Evolutionary conservation across 2,797 vertebrate species (phyloP).

Genomic region (Sternotherus odoratus): DNA sequence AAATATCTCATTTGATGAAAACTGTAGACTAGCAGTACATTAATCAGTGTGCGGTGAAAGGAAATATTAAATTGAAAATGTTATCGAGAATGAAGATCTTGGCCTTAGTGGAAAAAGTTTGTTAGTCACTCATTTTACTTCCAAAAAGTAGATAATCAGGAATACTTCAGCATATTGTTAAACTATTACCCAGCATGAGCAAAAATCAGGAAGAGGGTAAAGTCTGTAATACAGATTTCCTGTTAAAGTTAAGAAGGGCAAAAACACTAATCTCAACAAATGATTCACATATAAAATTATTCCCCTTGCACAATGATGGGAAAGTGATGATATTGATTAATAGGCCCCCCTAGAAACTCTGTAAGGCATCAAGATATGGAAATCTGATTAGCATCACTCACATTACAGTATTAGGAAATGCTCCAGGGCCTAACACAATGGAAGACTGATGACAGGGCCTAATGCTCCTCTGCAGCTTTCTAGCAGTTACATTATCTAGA

Average conservation of each 20-base stretch:
- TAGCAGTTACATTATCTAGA: neutral
- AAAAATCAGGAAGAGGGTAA: neutral
- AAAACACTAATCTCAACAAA: neutral
- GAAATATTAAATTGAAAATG: neutral
- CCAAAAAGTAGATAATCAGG: neutral
- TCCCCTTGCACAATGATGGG: accelerated
- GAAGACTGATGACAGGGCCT: neutral
- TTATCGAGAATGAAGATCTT: neutral
- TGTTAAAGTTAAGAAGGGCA: neutral
- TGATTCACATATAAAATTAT: neutral
- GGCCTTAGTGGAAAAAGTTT: neutral
- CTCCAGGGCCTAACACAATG: neutral
- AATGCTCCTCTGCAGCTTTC: neutral
- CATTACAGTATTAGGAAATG: neutral
- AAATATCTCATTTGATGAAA: neutral
- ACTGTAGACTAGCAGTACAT: neutral
- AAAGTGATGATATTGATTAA: neutral
- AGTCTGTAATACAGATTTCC: neutral
- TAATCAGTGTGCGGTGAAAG: neutral
- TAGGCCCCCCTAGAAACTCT: neutral
- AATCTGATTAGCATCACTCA: accelerated
- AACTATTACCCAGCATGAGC: neutral
- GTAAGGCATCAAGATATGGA: neutral
- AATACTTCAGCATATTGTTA: neutral
- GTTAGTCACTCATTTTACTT: neutral